These are phyloP conservation scores for Tigriopus japonicus DNA, from an alignment of 1,140 invertebrate genomes.

Conservation along the genomic window DNA sequence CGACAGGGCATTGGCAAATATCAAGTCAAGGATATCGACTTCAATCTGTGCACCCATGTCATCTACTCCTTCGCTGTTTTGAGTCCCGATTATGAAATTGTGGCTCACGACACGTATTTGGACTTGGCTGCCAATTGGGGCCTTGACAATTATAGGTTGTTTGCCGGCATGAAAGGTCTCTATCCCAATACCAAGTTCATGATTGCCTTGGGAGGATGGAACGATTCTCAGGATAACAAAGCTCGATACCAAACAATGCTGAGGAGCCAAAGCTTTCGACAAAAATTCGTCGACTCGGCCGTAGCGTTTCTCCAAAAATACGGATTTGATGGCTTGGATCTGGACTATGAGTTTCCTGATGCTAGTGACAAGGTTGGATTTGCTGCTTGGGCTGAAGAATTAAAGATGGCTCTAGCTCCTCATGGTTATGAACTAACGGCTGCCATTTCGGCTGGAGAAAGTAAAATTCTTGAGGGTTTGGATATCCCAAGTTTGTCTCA, in stretches of 20 bases:
- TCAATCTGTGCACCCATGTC: slow-evolving; percentile 29
- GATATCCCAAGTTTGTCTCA: slow-evolving; percentile 14
- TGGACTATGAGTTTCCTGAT: neutral
- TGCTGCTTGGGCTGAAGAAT: slow-evolving; percentile 23
- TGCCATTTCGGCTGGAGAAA: slow-evolving; percentile 36
- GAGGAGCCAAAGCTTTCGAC: slow-evolving; percentile 6
- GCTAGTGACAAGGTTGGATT: neutral
- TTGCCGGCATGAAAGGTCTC: neutral
- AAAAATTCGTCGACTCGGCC: slow-evolving; percentile 21
- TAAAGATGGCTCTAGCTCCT: slow-evolving; percentile 34
- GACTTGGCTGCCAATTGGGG: neutral
- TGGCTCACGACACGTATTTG: neutral
- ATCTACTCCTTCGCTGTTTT: slow-evolving; percentile 30
- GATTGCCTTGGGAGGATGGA: slow-evolving; percentile 22
- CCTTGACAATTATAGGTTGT: neutral
- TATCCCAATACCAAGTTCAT: slow-evolving; percentile 19
- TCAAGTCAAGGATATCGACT: slow-evolving; percentile 24
- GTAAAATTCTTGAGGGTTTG: slow-evolving; percentile 24
- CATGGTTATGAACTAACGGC: slow-evolving; percentile 33
- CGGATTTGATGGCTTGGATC: slow-evolving; percentile 27
- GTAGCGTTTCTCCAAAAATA: slow-evolving; percentile 20
- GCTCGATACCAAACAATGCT: slow-evolving; percentile 16
- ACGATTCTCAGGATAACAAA: slow-evolving; percentile 16
- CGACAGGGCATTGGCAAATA: slow-evolving; percentile 15
- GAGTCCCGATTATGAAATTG: slow-evolving; percentile 7